Evolutionary conservation across 2,113 vertebrate species (phyloP).

Genomic region (Corythornis vintsioides): DNA sequence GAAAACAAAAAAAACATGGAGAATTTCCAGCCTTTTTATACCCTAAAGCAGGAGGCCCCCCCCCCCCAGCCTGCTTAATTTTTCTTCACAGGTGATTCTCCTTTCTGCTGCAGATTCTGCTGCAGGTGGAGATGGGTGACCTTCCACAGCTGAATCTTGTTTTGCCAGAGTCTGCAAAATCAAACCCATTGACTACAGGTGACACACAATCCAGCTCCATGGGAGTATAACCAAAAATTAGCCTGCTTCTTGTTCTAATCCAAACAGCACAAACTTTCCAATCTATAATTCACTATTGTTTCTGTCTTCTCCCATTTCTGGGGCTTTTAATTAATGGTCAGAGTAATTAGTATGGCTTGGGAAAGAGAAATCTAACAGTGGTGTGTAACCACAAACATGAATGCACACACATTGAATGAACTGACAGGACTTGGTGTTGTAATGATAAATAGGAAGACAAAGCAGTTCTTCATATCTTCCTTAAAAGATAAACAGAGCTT

Average conservation of each 20-base stretch:
- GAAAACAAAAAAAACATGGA: accelerated
- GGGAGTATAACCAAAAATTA: not conserved
- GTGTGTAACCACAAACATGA: not conserved
- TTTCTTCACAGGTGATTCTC: not conserved
- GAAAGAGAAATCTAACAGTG: not conserved
- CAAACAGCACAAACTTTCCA: not conserved
- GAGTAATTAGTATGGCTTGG: not conserved
- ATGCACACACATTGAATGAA: not conserved
- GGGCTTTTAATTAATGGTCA: not conserved
- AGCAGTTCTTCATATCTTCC: not conserved
- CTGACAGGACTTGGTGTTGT: not conserved
- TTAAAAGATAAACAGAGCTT: conserved; percentile 36
- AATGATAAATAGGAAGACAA: not conserved
- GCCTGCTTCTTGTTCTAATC: not conserved
- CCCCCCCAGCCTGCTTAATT: not conserved
- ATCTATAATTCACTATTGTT: not conserved
- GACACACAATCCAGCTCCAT: not conserved
- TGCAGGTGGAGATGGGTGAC: not conserved
- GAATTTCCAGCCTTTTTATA: not conserved
- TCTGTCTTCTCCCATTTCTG: not conserved
- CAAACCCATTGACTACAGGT: not conserved
- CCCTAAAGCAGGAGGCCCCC: not conserved
- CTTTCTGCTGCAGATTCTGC: not conserved
- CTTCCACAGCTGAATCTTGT: not conserved
- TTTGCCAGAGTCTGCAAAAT: not conserved